A percentile compares a stretch with the other conserved stretches of the same genome.
Conservation (phyloP, 2,113 vertebrate species). For the Oceanodroma tethys region DNA sequence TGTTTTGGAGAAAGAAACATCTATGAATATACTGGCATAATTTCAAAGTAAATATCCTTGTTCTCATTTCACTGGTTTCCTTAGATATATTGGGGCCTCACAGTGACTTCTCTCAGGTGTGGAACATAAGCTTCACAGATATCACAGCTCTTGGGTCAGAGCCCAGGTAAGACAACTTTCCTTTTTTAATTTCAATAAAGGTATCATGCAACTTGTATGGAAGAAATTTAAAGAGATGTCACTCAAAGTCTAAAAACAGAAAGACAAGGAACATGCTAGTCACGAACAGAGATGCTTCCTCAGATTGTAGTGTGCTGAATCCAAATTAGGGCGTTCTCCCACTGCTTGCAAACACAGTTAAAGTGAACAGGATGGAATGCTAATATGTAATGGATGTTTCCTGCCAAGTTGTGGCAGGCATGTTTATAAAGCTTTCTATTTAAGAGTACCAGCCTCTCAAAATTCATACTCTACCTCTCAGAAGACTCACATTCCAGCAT, state of each 20-base stretch:
- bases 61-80: not conserved
- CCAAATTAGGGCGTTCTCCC: not conserved
- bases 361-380: not conserved
- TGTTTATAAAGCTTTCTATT: conserved; percentile 11
- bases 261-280: not conserved
- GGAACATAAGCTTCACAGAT: not conserved
- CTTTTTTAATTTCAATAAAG: not conserved
- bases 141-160: not conserved
- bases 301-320: not conserved
- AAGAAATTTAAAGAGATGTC: not conserved
- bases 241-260: not conserved
- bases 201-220: not conserved
- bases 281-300: not conserved
- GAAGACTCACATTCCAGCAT: not conserved
- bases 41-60: not conserved
- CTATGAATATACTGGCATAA: not conserved
- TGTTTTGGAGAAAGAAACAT: not conserved
- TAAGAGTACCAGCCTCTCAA: not conserved
- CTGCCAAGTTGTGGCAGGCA: not conserved
- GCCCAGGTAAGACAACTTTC: not conserved
- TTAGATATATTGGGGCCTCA: not conserved
- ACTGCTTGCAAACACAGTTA: not conserved
- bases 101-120: not conserved
- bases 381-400: not conserved
- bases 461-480: not conserved